Conservation (phyloP, 92 coral and sea anemone species). For the Parazoanthus swiftii region DNA sequence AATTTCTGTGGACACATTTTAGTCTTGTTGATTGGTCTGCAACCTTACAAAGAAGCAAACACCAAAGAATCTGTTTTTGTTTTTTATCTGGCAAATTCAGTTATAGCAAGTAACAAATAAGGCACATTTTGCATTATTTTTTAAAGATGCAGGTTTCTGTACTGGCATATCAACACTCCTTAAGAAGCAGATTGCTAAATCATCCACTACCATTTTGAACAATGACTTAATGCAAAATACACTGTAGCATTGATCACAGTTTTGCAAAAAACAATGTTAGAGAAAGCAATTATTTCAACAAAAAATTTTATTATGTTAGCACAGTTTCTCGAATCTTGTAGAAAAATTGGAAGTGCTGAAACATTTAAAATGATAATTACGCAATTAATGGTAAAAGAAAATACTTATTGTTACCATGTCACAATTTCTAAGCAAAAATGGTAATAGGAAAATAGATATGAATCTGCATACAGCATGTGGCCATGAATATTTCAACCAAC, state of each 20-base stretch:
- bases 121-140: too few relatives aligned
- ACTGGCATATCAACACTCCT: not conserved
- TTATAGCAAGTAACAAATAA: too few relatives aligned
- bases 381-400: too few relatives aligned
- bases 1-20: not conserved
- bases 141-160: too few relatives aligned
- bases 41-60: not conserved
- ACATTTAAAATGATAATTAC: not conserved
- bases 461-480: not conserved
- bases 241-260: not conserved
- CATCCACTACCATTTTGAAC: not conserved
- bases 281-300: not conserved
- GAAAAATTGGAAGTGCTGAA: not conserved
- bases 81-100: too few relatives aligned
- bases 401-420: not conserved
- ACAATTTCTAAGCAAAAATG: not conserved
- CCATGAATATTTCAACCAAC: constrained; percentile 6
- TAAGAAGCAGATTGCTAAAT: too few relatives aligned
- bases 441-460: not conserved
- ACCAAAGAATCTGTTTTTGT: not conserved
- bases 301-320: constrained; percentile 1
- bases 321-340: not conserved
- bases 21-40: not conserved
- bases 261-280: not conserved
- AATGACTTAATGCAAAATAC: too few relatives aligned